Conservation (phyloP, 2,888 invertebrate genomes). For the Cataglyphis cursor region DNA sequence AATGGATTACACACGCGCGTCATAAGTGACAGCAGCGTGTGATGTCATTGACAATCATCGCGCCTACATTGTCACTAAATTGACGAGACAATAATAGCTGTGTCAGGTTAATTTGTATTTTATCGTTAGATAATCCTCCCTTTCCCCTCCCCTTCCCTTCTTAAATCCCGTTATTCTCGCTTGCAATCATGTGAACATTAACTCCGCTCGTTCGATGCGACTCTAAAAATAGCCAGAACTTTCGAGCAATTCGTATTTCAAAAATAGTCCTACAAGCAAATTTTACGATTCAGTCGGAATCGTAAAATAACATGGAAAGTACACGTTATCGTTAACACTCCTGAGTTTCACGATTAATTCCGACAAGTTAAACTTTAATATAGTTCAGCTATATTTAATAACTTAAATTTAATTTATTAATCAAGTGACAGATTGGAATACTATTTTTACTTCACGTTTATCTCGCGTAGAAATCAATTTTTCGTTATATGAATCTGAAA, state of each 20-base stretch:
- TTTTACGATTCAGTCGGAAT: conserved; percentile 37
- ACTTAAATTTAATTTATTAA: not conserved
- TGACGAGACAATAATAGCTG: conserved; percentile 47
- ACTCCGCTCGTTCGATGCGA: not conserved
- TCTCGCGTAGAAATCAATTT: not conserved
- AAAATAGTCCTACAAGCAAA: conserved; percentile 47
- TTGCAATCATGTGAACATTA: conserved; percentile 23
- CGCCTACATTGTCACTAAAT: conserved; percentile 46
- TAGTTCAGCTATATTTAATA: conserved; percentile 4
- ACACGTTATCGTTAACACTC: conserved; percentile 8
- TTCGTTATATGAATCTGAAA: not conserved
- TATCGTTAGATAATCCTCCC: conserved; percentile 47
- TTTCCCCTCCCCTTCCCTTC: not conserved
- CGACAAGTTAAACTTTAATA: not conserved
- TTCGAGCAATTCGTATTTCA: conserved; percentile 46
- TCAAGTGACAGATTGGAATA: not conserved
- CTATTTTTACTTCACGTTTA: not conserved
- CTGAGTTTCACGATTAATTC: not conserved
- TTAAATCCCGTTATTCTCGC: conserved; percentile 33
- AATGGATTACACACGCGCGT: conserved; percentile 43
- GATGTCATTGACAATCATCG: conserved; percentile 63
- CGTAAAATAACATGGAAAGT: conserved; percentile 35
- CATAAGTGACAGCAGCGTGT: conserved; percentile 66
- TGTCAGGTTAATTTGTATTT: conserved; percentile 45
- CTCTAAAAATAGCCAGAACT: conserved; percentile 31